These are phyloP conservation scores for Monopis laevigella DNA, from an alignment of 2,888 invertebrate genomes.

Conservation along the genomic window DNA sequence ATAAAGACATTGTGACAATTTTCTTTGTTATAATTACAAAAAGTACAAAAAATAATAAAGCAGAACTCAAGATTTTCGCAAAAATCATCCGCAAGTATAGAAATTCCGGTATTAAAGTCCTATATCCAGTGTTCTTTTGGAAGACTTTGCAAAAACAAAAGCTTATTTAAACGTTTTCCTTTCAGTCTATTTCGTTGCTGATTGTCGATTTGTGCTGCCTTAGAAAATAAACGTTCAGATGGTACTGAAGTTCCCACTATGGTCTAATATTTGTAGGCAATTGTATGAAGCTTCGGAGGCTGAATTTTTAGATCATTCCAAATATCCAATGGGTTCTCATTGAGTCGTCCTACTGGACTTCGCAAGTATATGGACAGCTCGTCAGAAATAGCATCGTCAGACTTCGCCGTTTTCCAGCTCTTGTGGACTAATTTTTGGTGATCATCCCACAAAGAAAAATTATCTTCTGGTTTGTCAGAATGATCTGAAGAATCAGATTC, in stretches of 20 bases:
- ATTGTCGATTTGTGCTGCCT: slow-evolving; percentile 15
- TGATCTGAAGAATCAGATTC: slow-evolving; percentile 9
- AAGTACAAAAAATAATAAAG: too few relatives aligned
- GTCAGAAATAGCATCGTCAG: slow-evolving; percentile 21
- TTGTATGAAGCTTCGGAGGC: slow-evolving; percentile 19
- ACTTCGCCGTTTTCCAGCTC: slow-evolving; percentile 19
- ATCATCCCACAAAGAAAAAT: slow-evolving; percentile 15
- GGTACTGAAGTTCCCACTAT: slow-evolving; percentile 20
- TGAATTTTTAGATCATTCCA: slow-evolving; percentile 21
- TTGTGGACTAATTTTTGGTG: slow-evolving; percentile 19
- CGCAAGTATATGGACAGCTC: slow-evolving; percentile 23
- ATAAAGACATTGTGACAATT: too few relatives aligned
- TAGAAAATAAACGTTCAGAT: slow-evolving; percentile 20
- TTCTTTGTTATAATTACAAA: too few relatives aligned
- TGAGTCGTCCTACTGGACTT: slow-evolving; percentile 21
- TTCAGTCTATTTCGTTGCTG: slow-evolving; percentile 21
- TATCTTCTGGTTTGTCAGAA: slow-evolving; percentile 9
- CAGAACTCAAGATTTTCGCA: too few relatives aligned
- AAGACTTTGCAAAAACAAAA: slow-evolving; percentile 18
- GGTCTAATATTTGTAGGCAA: slow-evolving; percentile 21
- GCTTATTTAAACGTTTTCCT: slow-evolving; percentile 19
- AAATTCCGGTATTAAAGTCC: too few relatives aligned
- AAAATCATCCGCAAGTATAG: too few relatives aligned
- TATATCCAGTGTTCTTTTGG: too few relatives aligned
- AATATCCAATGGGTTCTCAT: slow-evolving; percentile 22